Percentiles rank a stretch among this genome's conserved stretches.
These are phyloP conservation scores for Pteropus rufus DNA, from an alignment of 2,797 vertebrate species.

Conservation along the genomic window DNA sequence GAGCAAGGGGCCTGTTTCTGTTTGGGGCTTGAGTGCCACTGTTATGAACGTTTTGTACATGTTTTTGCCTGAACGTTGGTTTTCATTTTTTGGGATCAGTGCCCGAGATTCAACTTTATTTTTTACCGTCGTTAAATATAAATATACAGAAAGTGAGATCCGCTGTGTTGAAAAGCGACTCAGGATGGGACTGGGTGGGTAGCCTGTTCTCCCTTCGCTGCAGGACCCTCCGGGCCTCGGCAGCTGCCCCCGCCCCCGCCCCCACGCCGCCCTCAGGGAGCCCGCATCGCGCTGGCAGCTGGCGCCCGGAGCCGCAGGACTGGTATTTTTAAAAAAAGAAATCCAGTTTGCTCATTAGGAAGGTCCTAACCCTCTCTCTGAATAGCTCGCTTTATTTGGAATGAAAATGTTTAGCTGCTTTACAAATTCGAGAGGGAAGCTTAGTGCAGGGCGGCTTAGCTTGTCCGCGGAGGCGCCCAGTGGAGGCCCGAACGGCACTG, in stretches of 20 bases:
- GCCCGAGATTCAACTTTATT: background rate
- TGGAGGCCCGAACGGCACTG: no score
- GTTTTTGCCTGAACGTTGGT: background rate
- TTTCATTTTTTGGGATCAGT: background rate
- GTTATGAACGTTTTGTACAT: accelerated
- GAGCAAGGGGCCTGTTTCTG: background rate
- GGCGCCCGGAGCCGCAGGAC: background rate
- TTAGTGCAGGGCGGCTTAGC: accelerated
- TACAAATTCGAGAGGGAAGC: background rate
- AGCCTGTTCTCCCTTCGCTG: no score
- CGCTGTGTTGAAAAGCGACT: background rate
- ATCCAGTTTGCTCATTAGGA: background rate
- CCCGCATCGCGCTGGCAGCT: no score
- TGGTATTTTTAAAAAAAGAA: background rate
- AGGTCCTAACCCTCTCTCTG: background rate
- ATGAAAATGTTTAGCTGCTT: background rate
- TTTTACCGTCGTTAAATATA: no score
- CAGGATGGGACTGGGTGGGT: background rate
- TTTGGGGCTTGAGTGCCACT: background rate
- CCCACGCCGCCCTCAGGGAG: background rate
- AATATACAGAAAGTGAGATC: background rate
- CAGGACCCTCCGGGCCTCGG: background rate
- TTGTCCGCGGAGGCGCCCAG: no score
- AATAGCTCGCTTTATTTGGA: background rate
- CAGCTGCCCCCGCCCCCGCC: background rate